Base-by-base conservation (phyloP, 1,140 invertebrate species). In the Reticulitermes speratus region DNA sequence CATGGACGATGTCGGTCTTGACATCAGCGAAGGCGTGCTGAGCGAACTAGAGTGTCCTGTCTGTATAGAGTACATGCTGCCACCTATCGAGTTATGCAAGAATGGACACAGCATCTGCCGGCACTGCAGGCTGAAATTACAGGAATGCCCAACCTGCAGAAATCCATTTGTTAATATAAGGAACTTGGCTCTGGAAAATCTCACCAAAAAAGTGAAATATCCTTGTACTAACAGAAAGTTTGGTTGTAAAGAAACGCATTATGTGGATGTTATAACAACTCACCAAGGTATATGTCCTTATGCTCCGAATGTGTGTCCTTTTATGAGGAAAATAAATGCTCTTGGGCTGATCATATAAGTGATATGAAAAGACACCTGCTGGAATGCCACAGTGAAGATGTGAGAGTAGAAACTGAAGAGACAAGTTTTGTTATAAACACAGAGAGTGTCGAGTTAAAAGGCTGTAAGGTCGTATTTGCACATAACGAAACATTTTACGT, bases 171-270 rank as follows among this genome's bases (percentile, higher is more conserved):
- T 93, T 9, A 94, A 93, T 88, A 94, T 95, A 55, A 90, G 94
- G 48, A 94, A 94, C 89, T 88, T 94, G 86, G 93, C 93, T 6
- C 94, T 95, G 94, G 94, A 95, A 88, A 94, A 94, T 65, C 14
- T 84, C 3, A 86, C 87, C 2, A 86, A 87, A 44, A 84, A 65
- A 69, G 25, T 88, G 8, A n/a, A 55, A 23, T 88, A 87, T 44
- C 88, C 87, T 21, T 88, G 88, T 59, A 86, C 85, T 38, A 87
- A 88, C 55, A 55, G 85, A 30, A 52, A 32, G 9, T 69, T 82
- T 45, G 88, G 88, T 19, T 88, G 88, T 82, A 32, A 65, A n/a
- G 69, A 45, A 21, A 82, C 25, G 23, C 83, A 59, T 45, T 44
- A 82, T 44, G 44, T 88, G n/a, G 48, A 30, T 38, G 30, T 55